Evolutionary conservation across 2,888 invertebrate species (phyloP).

Genomic region (Thumatha senex): DNA sequence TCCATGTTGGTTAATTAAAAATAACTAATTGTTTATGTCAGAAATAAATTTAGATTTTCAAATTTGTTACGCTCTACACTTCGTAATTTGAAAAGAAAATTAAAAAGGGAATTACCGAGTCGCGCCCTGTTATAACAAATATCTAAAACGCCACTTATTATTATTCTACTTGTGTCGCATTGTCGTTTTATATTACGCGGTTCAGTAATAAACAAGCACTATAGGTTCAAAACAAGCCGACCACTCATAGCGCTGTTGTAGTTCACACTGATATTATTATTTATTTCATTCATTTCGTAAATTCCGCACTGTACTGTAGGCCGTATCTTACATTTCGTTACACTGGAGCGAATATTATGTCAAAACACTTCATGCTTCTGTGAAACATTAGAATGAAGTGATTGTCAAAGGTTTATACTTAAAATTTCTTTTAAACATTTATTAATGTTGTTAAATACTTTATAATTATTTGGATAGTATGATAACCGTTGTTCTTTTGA

Average conservation of each 20-base stretch:
- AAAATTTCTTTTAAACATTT: no score
- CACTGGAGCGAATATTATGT: conserved; percentile 5
- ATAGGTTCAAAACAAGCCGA: conserved; percentile 38
- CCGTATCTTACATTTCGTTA: conserved; percentile 47
- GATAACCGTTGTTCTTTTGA: no score
- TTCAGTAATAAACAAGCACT: conserved; percentile 50
- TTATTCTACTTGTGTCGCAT: conserved; percentile 69
- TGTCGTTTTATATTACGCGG: conserved; percentile 51
- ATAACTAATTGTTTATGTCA: conserved; percentile 21
- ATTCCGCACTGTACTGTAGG: no score
- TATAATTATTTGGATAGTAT: no score
- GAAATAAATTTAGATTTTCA: conserved; percentile 13
- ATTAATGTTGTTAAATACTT: no score
- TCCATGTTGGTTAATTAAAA: conserved; percentile 19
- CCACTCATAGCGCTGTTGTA: conserved; percentile 50
- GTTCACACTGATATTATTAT: conserved; percentile 43
- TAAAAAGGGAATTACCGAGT: conserved; percentile 44
- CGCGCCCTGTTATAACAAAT: conserved; percentile 52
- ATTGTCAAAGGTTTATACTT: no score
- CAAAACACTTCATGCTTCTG: neutral
- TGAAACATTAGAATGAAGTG: no score
- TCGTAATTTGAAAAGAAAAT: conserved; percentile 48
- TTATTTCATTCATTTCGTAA: conserved; percentile 10
- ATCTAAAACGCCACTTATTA: conserved; percentile 43
- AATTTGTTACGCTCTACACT: conserved; percentile 27